Evolutionary conservation across 2,113 vertebrate species (phyloP).

Genomic region (Gasterosteus nipponicus): DNA sequence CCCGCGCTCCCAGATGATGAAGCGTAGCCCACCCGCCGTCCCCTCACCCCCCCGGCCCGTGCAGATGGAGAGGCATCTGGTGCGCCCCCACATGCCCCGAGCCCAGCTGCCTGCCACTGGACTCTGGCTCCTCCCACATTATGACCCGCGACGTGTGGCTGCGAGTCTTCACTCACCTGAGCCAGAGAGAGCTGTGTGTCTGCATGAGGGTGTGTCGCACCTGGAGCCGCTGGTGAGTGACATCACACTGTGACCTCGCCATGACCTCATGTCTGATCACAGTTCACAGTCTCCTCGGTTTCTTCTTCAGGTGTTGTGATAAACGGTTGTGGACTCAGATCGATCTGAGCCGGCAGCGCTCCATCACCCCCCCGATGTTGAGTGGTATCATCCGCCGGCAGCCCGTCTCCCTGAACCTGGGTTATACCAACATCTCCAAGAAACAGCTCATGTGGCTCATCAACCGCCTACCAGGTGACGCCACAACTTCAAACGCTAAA

Average conservation of each 20-base stretch:
- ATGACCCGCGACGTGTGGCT: conserved; percentile 89
- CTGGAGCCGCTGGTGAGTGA: conserved; percentile 91
- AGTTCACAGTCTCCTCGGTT: not conserved
- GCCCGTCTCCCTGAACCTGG: conserved; percentile 88
- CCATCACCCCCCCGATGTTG: conserved; percentile 91
- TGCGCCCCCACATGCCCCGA: conserved; percentile 90
- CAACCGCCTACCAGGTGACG: conserved; percentile 86
- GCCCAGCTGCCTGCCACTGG: conserved; percentile 89
- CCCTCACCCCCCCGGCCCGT: conserved; percentile 86
- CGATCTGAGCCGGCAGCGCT: conserved; percentile 89
- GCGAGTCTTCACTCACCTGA: conserved; percentile 88
- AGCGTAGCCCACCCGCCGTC: conserved; percentile 84
- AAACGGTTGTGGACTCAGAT: conserved; percentile 90
- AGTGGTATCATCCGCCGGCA: conserved; percentile 91
- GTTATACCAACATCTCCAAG: conserved; percentile 92
- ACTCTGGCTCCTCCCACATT: conserved; percentile 87
- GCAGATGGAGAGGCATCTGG: conserved; percentile 90
- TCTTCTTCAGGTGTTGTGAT: conserved; percentile 88
- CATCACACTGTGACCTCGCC: not conserved
- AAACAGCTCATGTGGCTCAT: conserved; percentile 95
- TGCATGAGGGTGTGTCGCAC: conserved; percentile 95
- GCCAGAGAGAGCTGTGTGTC: conserved; percentile 88
- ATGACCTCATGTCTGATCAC: not conserved
- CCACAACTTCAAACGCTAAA: not conserved
- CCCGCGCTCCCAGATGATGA: conserved; percentile 83